Evolutionary conservation across 2,888 invertebrate genomes (phyloP).

Genomic region (Agrenia bidenticulata): DNA sequence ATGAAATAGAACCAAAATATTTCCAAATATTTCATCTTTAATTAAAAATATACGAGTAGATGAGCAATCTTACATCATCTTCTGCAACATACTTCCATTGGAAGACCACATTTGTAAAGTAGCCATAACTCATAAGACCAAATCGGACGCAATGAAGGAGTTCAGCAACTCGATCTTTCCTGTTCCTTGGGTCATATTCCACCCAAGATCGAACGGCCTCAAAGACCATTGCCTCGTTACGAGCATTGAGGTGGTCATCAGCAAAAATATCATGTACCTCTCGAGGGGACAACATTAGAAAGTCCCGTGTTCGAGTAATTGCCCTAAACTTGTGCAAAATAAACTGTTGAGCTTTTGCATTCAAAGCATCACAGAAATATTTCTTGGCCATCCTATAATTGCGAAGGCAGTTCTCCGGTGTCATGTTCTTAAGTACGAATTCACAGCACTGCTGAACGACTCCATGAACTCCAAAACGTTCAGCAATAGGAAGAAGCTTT

Average conservation of each 20-base stretch:
- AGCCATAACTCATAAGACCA: conserved; percentile 65
- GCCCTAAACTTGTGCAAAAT: conserved; percentile 62
- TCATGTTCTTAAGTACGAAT: conserved; percentile 65
- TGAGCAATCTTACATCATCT: conserved; percentile 25
- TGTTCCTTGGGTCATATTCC: conserved; percentile 61
- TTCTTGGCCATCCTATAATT: conserved; percentile 68
- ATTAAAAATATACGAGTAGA: background rate
- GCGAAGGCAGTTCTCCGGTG: conserved; percentile 70
- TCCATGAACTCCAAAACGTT: conserved; percentile 72
- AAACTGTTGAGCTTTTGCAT: background rate
- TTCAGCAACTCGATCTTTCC: conserved; percentile 59
- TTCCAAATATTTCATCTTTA: background rate
- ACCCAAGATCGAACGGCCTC: conserved; percentile 73
- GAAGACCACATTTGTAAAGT: conserved; percentile 59
- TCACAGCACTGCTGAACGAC: conserved; percentile 70
- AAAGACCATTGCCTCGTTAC: conserved; percentile 72
- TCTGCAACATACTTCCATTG: conserved; percentile 39
- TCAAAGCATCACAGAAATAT: background rate
- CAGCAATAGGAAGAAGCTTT: conserved; percentile 68
- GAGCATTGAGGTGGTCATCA: conserved; percentile 72
- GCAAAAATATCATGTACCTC: conserved; percentile 67
- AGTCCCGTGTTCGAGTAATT: conserved; percentile 66
- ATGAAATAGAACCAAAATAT: background rate
- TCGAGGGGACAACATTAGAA: conserved; percentile 63
- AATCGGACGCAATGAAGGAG: conserved; percentile 68